Conservation (phyloP, 2,888 invertebrate species). For the Drosophila mimetica region DNA sequence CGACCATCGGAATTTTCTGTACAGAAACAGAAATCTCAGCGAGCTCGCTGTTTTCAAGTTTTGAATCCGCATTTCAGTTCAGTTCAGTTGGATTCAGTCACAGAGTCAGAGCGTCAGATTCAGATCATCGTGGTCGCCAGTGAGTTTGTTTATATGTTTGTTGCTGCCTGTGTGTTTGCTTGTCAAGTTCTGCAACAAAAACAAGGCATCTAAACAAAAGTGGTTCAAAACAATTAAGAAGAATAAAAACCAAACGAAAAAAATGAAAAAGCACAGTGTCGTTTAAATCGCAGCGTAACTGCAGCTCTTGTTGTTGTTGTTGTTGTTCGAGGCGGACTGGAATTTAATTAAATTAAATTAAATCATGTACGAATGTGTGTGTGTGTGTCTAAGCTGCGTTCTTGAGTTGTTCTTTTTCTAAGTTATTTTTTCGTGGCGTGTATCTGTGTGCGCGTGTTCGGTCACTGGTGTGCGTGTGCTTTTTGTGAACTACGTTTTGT, state of each 20-base stretch:
- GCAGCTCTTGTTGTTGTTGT: conserved; percentile 35
- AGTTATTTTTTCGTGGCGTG: conserved; percentile 56
- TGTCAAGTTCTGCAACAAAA: conserved; percentile 42
- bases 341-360: conserved; percentile 67
- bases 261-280: conserved; percentile 7
- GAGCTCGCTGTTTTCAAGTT: conserved; percentile 55
- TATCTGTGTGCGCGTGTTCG: conserved; percentile 36
- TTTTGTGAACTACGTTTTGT: conserved; percentile 79
- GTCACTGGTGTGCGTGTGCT: conserved; percentile 54
- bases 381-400: conserved; percentile 45
- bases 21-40: conserved; percentile 67
- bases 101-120: conserved; percentile 68
- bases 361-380: conserved; percentile 49
- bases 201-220: conserved; percentile 43
- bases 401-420: conserved; percentile 55
- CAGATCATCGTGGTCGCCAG: conserved; percentile 60
- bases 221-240: conserved; percentile 35
- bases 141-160: conserved; percentile 78
- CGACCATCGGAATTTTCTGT: conserved; percentile 75
- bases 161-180: conserved; percentile 41
- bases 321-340: conserved; percentile 43
- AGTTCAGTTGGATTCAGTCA: conserved; percentile 78
- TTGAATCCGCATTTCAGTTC: conserved; percentile 65
- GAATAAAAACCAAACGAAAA: conserved; percentile 4
- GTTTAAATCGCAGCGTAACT: conserved; percentile 8